Evolutionary conservation across 2,888 invertebrate genomes (phyloP).

Genomic region (Pristionchus entomophagus): DNA sequence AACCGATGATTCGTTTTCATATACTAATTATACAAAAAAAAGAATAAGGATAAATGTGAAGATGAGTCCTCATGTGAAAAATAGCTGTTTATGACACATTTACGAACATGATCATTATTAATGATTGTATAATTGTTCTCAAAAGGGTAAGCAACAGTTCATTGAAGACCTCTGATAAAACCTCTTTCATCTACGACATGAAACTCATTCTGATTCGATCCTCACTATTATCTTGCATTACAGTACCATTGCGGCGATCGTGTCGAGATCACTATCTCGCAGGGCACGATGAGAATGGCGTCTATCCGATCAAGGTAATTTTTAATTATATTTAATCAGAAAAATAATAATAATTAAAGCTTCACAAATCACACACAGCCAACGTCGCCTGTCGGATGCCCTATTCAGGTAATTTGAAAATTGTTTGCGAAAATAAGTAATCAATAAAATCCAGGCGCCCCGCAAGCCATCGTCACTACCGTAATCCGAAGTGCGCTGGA

Average conservation of each 20-base stretch:
- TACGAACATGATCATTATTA: background rate
- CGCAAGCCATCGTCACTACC: constrained; percentile 32
- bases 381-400: constrained; percentile 45
- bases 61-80: no score
- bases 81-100: no score
- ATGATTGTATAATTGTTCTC: no score
- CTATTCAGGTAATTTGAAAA: background rate
- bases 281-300: constrained; percentile 20
- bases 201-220: no score
- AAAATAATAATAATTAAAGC: background rate
- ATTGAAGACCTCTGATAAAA: no score
- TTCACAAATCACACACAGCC: constrained; percentile 10
- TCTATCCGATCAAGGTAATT: constrained; percentile 40
- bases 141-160: no score
- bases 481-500: constrained; percentile 39
- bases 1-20: background rate
- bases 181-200: no score
- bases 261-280: constrained; percentile 44
- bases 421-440: background rate
- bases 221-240: background rate
- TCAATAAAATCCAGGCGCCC: background rate
- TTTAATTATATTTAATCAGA: background rate
- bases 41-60: no score
- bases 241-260: constrained; percentile 42
- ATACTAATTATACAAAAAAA: no score